phyloP scores from a whole-genome alignment of 2,888 invertebrate genomes.

The Hedya salicella region DNA sequence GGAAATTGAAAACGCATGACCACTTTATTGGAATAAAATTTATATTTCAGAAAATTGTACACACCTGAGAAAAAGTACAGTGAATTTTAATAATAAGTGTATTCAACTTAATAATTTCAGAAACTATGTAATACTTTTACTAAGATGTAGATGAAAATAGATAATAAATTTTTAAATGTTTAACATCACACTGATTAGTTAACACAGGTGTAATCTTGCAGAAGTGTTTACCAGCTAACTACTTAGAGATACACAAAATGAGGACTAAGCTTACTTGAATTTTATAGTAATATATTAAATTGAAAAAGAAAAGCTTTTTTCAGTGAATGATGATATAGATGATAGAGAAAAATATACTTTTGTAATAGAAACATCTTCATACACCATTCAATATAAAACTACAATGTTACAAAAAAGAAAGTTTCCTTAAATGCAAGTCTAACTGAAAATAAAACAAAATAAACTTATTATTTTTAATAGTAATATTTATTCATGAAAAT shows the following conservation, averaged over 20 bases:
- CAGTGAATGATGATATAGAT: slow-evolving; percentile 45
- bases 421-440: slow-evolving; percentile 69
- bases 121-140: slow-evolving; percentile 62
- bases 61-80: slow-evolving; percentile 82
- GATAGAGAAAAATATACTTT: slow-evolving; percentile 45
- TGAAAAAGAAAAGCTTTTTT: slow-evolving; percentile 53
- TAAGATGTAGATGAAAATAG: slow-evolving; percentile 75
- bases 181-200: slow-evolving; percentile 37
- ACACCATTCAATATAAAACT: slow-evolving; percentile 31
- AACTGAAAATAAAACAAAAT: slow-evolving; percentile 78
- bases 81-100: slow-evolving; percentile 70
- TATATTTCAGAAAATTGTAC: slow-evolving; percentile 85
- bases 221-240: slow-evolving; percentile 32
- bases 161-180: slow-evolving; percentile 62
- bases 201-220: slow-evolving; percentile 38
- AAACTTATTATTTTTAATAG: slow-evolving; percentile 77
- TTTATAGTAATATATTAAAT: slow-evolving; percentile 60
- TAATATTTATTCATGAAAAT: slow-evolving; percentile 81
- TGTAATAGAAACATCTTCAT: slow-evolving; percentile 31
- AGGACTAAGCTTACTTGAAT: slow-evolving; percentile 54
- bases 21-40: slow-evolving; percentile 78
- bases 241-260: slow-evolving; percentile 45
- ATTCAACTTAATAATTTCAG: slow-evolving; percentile 69
- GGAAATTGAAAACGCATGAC: slow-evolving; percentile 63
- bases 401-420: slow-evolving; percentile 53